Evolutionary conservation across 2,888 invertebrate species (phyloP).

Genomic region (Cryptus armator): DNA sequence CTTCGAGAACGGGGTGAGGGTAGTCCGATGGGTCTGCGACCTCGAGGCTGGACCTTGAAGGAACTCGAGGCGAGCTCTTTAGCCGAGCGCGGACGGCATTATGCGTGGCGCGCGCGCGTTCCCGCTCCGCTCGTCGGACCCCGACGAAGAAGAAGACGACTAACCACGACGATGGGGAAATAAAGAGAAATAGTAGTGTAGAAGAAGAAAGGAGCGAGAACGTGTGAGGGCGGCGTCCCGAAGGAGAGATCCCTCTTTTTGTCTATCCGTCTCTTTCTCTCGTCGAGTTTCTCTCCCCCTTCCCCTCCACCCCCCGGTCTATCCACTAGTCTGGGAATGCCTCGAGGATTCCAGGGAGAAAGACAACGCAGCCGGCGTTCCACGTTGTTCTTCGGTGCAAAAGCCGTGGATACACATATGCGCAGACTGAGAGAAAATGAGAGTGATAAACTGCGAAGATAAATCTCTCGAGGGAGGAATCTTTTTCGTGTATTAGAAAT

Average conservation of each 20-base stretch:
- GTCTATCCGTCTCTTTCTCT: conserved; percentile 50
- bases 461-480: background rate
- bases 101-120: conserved; percentile 39
- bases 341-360: conserved; percentile 73
- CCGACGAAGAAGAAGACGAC: conserved; percentile 45
- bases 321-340: conserved; percentile 79
- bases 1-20: conserved; percentile 55
- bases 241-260: conserved; percentile 67
- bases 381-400: conserved; percentile 52
- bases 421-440: conserved; percentile 1
- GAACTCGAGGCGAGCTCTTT: conserved; percentile 67
- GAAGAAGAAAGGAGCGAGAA: conserved; percentile 60
- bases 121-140: conserved; percentile 2
- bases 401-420: conserved; percentile 8
- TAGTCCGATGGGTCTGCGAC: conserved; percentile 75
- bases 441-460: conserved; percentile 3
- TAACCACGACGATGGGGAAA: conserved; percentile 55
- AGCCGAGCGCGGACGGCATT: conserved; percentile 64
- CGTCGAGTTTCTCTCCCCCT: conserved; percentile 56
- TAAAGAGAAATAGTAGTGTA: conserved; percentile 55
- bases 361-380: conserved; percentile 48
- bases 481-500: background rate
- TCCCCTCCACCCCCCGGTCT: conserved; percentile 63
- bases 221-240: conserved; percentile 67
- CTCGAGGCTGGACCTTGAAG: conserved; percentile 79